phyloP scores from a whole-genome alignment of 2,888 invertebrate species.

The Phlogophora meticulosa region DNA sequence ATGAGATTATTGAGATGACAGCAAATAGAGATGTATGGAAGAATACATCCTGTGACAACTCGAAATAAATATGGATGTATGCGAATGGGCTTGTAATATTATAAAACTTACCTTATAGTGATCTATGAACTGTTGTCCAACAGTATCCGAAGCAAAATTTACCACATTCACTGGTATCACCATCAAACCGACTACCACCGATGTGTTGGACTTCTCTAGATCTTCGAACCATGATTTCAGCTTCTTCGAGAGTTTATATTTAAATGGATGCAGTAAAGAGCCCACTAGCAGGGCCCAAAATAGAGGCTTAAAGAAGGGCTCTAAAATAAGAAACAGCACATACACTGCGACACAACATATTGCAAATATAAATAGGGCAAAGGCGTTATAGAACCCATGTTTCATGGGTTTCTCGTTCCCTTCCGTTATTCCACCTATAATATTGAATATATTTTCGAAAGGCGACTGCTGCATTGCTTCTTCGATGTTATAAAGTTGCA shows the following conservation, averaged over 20 bases:
- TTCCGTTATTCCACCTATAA: constrained; percentile 93
- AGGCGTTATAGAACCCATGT: constrained; percentile 97
- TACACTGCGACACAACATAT: constrained; percentile 93
- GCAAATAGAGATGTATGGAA: too few species aligned
- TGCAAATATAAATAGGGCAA: constrained; percentile 94
- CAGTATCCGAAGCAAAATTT: constrained; percentile 94
- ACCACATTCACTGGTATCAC: constrained; percentile 94
- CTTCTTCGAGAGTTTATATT: constrained; percentile 94
- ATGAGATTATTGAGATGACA: too few species aligned
- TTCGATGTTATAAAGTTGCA: constrained; percentile 38
- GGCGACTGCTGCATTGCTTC: constrained; percentile 89
- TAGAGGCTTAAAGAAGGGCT: constrained; percentile 98
- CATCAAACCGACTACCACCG: constrained; percentile 91
- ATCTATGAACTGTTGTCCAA: constrained; percentile 93
- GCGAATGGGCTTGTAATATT: neutral
- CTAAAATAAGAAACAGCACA: constrained; percentile 96
- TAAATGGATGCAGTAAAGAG: constrained; percentile 99
- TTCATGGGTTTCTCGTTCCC: constrained; percentile 97
- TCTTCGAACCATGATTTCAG: constrained; percentile 95
- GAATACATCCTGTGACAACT: too few species aligned
- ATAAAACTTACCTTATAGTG: constrained; percentile 89
- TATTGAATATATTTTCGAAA: constrained; percentile 93
- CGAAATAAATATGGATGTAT: too few species aligned
- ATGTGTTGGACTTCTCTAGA: constrained; percentile 92
- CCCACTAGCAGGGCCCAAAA: constrained; percentile 99